Evolutionary conservation across 2,888 invertebrate genomes (phyloP), one percentile per base, ranked within the genome.

Genomic region (Aquatica leii): DNA sequence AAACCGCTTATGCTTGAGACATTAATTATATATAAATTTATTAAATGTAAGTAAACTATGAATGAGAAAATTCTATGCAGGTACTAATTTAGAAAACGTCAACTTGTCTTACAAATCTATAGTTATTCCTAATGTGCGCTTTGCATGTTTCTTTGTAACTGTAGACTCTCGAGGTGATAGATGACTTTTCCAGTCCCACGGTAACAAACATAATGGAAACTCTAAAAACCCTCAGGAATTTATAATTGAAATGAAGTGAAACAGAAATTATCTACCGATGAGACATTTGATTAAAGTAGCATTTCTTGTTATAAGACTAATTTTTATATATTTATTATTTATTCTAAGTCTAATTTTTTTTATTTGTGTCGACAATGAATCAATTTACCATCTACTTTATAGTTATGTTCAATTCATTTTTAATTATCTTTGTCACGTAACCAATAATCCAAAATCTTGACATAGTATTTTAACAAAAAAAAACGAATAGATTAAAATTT

Each of bases 71-170:
- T 37, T 58, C 57, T 37, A 58, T 48, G 40, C 15, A 40, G 46
- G 1, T 46, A 20, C 46, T 46, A 46, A 46, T 46, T 46, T 46
- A 46, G 17, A 46, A 20, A 46, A 46, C 18, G 46, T 46, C 46
- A 46, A 46, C 46, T 15, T 17, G 46, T 18, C 18, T 46, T 46
- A 46, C 18, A 20, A 18, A 64, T 53, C 58, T 69, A 66, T 69
- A 57, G 62, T 52, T 58, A 62, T 62, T 62, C 68, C 67, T 71
- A 71, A 71, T 71, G 71, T 69, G 67, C 71, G 69, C 71, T 71
- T 71, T 71, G 71, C 71, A 71, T 71, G 71, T 68, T 62, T 65
- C 55, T 50, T 53, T 46, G 48, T 53, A 65, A 53, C 62, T 60
- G 59, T 63, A 20, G 8, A 43, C 61, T 59, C 49, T 59, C 60